phyloP scores from a whole-genome alignment of 30 jellyfish, hydroid and myxozoan species.

The Aurelia aurita region DNA sequence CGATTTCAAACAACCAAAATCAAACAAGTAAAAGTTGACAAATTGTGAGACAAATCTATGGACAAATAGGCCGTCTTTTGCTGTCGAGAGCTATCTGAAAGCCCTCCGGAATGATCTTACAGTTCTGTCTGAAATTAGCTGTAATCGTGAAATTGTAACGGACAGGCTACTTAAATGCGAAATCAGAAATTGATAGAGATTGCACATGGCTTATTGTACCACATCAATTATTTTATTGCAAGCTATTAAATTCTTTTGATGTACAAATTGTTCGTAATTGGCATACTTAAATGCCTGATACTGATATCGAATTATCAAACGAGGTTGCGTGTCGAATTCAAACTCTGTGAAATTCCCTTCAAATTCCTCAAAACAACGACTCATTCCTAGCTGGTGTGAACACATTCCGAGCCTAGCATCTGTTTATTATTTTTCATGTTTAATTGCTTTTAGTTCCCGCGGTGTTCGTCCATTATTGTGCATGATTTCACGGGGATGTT shows the following conservation, averaged over 20 bases:
- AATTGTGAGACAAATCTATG: neutral
- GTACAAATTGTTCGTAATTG: slow-evolving; percentile 63
- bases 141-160: neutral
- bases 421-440: no score
- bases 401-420: no score
- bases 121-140: neutral
- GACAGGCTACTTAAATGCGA: slow-evolving; percentile 13
- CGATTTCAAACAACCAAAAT: no score
- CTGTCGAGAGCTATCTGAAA: neutral
- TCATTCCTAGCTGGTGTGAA: no score
- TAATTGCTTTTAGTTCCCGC: neutral
- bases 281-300: neutral
- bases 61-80: slow-evolving; percentile 23
- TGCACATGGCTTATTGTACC: slow-evolving; percentile 24
- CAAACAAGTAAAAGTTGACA: no score
- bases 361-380: no score
- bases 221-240: slow-evolving; percentile 52
- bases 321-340: no score
- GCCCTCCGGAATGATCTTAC: neutral
- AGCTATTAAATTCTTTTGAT: slow-evolving; percentile 66
- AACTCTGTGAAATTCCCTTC: no score
- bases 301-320: no score
- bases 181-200: slow-evolving; percentile 4
- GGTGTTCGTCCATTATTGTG: neutral
- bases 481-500: slow-evolving; percentile 43